Base-by-base conservation (phyloP, 2,888 invertebrate genomes). In the Coleophora deauratella region DNA sequence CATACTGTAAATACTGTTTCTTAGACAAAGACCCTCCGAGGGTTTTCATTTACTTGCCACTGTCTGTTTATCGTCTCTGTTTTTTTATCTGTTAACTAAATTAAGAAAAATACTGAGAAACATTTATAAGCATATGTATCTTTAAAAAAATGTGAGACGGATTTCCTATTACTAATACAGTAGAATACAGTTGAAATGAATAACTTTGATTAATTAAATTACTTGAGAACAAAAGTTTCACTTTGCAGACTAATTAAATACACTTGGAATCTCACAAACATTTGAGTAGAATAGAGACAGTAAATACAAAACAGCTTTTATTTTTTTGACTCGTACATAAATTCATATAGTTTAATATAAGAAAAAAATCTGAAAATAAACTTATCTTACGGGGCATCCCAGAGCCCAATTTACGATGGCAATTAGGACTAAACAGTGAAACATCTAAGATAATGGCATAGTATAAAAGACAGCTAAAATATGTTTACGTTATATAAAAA, bases 261-360 rank as follows among this genome's bases (percentile, higher is more conserved):
- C 41, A 41, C 41, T 47, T 42, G 44, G 42, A 49, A 47, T 45
- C 47, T 45, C 50, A 55, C 54, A 48, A 48, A 52, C 49, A 46
- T 44, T 21, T 21, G 21, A 21, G 21, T 21, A 21, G 44, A 47
- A 41, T 39, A 31, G 43, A 47, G 48, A 47, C 43, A 53, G 46
- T 42, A 52, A 3, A 21, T 21, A 21, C 44, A 41, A 46, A 45
- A 50, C 44, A 50, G 42, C 43, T 48, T 44, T 45, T 40, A 43
- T 34, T 42, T 43, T 45, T 47, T 42, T 48, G 48, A 49, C 42
- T 48, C 47, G 33, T 49, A 45, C 12, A 39, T 39, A 43, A 34
- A 42, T 45, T 40, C 37, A 45, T n/a, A n/a, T n/a, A n/a, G n/a
- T n/a, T n/a, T 27, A 38, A 37, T 40, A 42, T 43, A 42, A 42